Conservation (phyloP, 2,113 vertebrate genomes). For the Empidonax traillii region DNA sequence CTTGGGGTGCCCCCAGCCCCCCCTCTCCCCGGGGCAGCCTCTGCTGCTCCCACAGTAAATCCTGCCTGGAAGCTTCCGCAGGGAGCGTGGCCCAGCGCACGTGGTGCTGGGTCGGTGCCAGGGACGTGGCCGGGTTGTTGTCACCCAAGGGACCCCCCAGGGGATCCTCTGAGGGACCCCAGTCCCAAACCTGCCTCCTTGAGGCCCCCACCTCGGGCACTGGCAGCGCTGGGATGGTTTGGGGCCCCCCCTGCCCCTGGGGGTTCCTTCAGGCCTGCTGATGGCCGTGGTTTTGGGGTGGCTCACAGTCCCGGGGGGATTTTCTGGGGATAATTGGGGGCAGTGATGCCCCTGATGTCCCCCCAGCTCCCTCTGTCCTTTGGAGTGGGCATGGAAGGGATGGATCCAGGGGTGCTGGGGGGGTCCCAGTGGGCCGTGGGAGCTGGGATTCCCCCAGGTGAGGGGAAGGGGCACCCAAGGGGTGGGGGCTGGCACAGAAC, state of each 20-base stretch:
- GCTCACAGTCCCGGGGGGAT: background rate
- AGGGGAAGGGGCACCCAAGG: background rate
- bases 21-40: background rate
- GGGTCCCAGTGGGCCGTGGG: background rate
- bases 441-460: background rate
- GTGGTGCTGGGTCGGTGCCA: background rate
- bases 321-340: background rate
- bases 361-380: background rate
- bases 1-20: background rate
- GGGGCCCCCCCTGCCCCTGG: background rate
- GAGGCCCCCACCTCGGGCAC: background rate
- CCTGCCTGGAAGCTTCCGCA: background rate
- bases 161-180: too few species aligned
- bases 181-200: background rate
- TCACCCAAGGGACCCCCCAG: background rate
- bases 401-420: background rate
- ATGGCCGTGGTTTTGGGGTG: background rate
- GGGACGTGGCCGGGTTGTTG: background rate
- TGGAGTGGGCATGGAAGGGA: background rate
- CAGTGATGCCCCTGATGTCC: background rate
- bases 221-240: background rate
- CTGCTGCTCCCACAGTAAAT: background rate
- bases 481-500: background rate
- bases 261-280: background rate
- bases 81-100: background rate